Conservation (phyloP, 30 jellyfish, hydroid and myxozoan species). For the Aurelia coerulea region DNA sequence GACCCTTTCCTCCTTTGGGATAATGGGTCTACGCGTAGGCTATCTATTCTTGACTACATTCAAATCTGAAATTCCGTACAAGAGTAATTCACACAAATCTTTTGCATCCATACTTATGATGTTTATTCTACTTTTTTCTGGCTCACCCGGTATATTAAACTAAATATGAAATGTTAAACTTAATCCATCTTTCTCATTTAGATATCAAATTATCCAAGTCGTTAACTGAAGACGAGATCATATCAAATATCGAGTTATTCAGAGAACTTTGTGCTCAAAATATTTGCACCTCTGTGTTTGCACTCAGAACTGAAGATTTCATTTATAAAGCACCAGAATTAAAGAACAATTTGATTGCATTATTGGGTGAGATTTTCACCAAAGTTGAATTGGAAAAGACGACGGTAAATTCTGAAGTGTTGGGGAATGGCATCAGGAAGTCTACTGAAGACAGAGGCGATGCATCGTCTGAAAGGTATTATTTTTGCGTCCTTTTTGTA, state of each 20-base stretch:
- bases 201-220: slow-evolving; percentile 66
- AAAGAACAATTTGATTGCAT: slow-evolving; percentile 68
- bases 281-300: slow-evolving; percentile 86
- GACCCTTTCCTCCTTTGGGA: too few relatives aligned
- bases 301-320: slow-evolving; percentile 82
- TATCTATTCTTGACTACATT: too few relatives aligned
- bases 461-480: not conserved
- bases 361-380: slow-evolving; percentile 72
- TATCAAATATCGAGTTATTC: slow-evolving; percentile 71
- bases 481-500: too few relatives aligned
- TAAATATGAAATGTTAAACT: too few relatives aligned
- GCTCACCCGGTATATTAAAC: too few relatives aligned
- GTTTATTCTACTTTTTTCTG: too few relatives aligned
- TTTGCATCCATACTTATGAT: too few relatives aligned
- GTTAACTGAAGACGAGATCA: slow-evolving; percentile 29
- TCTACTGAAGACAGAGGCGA: not conserved
- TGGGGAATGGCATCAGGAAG: not conserved
- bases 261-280: slow-evolving; percentile 89
- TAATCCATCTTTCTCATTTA: not conserved
- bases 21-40: too few relatives aligned
- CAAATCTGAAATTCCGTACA: too few relatives aligned
- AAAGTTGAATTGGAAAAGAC: slow-evolving; percentile 49
- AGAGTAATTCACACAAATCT: too few relatives aligned
- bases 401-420: not conserved
- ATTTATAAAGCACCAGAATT: slow-evolving; percentile 55